Conservation (phyloP, 1,140 invertebrate genomes). For the Helicoverpa zea region DNA sequence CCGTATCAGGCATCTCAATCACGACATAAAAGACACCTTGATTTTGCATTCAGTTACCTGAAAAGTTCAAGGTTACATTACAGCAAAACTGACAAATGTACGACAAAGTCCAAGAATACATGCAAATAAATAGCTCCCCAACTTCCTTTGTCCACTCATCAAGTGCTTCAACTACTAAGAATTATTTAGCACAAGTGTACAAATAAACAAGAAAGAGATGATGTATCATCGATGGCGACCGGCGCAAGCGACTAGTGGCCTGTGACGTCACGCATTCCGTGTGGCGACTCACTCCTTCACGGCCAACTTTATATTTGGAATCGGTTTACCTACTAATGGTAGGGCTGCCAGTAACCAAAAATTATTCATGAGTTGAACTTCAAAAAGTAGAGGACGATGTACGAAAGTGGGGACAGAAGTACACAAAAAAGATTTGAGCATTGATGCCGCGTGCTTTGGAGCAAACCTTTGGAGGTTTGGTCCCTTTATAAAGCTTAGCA, state of each 20-base stretch:
- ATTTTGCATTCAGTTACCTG: not conserved
- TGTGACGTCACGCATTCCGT: slow-evolving; percentile 77
- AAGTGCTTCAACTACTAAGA: not conserved
- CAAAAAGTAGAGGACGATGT: too few relatives aligned
- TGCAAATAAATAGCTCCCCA: not conserved
- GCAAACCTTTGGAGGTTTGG: too few relatives aligned
- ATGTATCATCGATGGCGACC: slow-evolving; percentile 26
- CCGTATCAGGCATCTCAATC: too few relatives aligned
- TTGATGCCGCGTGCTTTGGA: too few relatives aligned
- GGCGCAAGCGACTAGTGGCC: not conserved
- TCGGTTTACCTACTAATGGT: slow-evolving; percentile 67
- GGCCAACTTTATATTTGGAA: slow-evolving; percentile 80
- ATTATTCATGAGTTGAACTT: not conserved
- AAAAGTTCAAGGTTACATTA: not conserved
- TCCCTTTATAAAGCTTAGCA: too few relatives aligned
- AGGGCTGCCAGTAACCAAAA: not conserved
- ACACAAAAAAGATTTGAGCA: too few relatives aligned
- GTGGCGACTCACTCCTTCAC: slow-evolving; percentile 62
- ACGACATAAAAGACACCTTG: too few relatives aligned
- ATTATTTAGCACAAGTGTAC: slow-evolving; percentile 23
- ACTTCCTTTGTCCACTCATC: slow-evolving; percentile 2
- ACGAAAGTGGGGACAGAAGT: too few relatives aligned
- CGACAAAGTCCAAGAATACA: not conserved
- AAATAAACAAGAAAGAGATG: slow-evolving; percentile 24
- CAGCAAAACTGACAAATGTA: not conserved